phyloP scores from a whole-genome alignment of 2,888 invertebrate genomes.

The Panopea generosa region DNA sequence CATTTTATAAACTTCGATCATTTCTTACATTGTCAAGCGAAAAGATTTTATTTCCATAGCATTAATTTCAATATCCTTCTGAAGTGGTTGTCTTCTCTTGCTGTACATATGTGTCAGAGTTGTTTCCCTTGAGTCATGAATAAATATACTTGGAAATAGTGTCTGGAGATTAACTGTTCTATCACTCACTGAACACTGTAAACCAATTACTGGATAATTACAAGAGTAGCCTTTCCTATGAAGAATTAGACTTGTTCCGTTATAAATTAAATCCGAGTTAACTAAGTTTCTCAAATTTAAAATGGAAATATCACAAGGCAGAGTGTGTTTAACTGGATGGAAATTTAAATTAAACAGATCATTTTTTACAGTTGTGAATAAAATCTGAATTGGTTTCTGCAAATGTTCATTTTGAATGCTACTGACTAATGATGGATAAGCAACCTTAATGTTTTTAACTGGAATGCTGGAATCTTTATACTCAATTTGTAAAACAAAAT shows the following conservation, averaged over 20 bases:
- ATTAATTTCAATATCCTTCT: slow-evolving; percentile 59
- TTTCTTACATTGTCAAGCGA: slow-evolving; percentile 11
- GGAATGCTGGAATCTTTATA: slow-evolving; percentile 38
- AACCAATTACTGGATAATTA: slow-evolving; percentile 64
- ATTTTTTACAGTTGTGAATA: slow-evolving; percentile 69
- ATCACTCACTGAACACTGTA: slow-evolving; percentile 66
- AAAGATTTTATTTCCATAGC: slow-evolving; percentile 76
- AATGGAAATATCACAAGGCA: slow-evolving; percentile 77
- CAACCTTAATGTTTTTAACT: slow-evolving; percentile 38
- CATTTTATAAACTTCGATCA: too few relatives aligned
- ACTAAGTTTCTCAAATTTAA: slow-evolving; percentile 77
- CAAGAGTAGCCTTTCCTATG: slow-evolving; percentile 76
- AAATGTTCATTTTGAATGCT: slow-evolving; percentile 67
- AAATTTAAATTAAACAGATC: slow-evolving; percentile 64
- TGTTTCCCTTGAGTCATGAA: slow-evolving; percentile 70
- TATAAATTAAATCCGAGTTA: slow-evolving; percentile 73
- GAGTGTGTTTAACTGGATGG: slow-evolving; percentile 62
- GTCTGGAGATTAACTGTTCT: slow-evolving; percentile 38
- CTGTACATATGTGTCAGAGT: slow-evolving; percentile 77
- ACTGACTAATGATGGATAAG: slow-evolving; percentile 73
- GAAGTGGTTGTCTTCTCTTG: slow-evolving; percentile 57
- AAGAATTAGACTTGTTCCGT: slow-evolving; percentile 76
- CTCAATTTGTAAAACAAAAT: slow-evolving; percentile 79
- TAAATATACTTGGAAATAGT: slow-evolving; percentile 66
- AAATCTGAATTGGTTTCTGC: slow-evolving; percentile 71